Base-by-base conservation (phyloP, 2,888 invertebrate species). In the Drosophila austrosaltans region DNA sequence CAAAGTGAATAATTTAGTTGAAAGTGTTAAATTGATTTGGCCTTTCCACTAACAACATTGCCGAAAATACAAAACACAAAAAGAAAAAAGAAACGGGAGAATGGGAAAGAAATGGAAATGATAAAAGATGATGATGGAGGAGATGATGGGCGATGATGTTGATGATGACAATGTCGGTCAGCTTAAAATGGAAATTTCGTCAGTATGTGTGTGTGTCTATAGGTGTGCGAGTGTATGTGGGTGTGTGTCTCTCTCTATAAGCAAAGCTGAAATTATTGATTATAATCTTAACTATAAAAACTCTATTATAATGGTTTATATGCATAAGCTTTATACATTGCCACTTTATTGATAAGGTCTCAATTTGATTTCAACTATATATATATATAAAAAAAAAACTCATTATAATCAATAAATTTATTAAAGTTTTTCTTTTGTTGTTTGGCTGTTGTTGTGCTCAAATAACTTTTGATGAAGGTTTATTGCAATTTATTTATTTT, bases 1-100 rank as follows among this genome's bases (percentile, higher is more conserved):
- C 88, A 82, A 85, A 90, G 90, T 90, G 86, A 90, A 90, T 89
- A 87, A 90, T 90, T 90, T 84, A 90, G 77, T 75, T 79, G 79
- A 90, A 89, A 90, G 90, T 90, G 84, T 90, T 90, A 90, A 90
- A 90, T 90, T 90, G 90, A 90, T 90, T 90, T 90, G 84, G 78
- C 77, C 81, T 85, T 81, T 78, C 76, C 78, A 81, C 87, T 78
- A 77, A 71, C 76, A 76, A 48, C 48, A 48, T 48, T 39, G 57
- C 54, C 53, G 25, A 44, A 58, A 65, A 48, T 65, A 64, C 58
- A 69, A 54, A 53, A 60, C 48, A 64, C 25, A 30, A 8, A 12
- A 8, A 30, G 22, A 39, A 53, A 30, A n/a, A 3, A 16, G 3
- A 12, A 6, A 30, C 12, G 7, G 8, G 48, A 3, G 25, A 48